Conservation (phyloP, 53 echinoderm and acorn worm species). For the Crossaster papposus region DNA sequence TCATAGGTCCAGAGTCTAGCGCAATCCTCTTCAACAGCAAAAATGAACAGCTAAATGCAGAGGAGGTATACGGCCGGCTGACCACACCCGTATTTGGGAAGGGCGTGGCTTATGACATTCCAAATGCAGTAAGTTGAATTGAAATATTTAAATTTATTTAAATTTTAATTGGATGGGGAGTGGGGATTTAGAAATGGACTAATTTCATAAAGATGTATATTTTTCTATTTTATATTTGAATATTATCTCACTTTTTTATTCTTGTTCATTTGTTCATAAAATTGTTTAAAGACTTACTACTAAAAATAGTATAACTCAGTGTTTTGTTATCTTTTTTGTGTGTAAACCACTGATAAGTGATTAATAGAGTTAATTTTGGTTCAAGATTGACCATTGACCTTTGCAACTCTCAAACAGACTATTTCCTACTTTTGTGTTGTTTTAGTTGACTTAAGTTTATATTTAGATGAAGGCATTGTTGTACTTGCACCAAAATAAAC, state of each 20-base stretch:
- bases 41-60: conserved; percentile 83
- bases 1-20: conserved; percentile 78
- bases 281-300: neutral
- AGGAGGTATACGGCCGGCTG: conserved; percentile 80
- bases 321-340: neutral
- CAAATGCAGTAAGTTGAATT: conserved; percentile 75
- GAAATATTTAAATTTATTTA: neutral
- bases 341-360: neutral
- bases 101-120: conserved; percentile 86
- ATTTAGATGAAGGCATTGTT: neutral
- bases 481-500: neutral
- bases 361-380: neutral
- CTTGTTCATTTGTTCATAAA: neutral
- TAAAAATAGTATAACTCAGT: neutral
- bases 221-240: neutral
- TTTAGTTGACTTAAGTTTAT: neutral
- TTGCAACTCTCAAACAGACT: neutral
- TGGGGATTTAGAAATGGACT: too few species aligned
- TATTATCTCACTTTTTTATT: neutral
- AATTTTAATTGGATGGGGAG: neutral
- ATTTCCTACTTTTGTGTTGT: neutral
- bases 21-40: conserved; percentile 86
- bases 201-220: too few species aligned
- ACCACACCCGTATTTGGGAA: conserved; percentile 86
- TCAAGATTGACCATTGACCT: neutral